These are phyloP conservation scores for Dromaius novaehollandiae DNA, from an alignment of 2,113 vertebrate species.

Conservation along the genomic window DNA sequence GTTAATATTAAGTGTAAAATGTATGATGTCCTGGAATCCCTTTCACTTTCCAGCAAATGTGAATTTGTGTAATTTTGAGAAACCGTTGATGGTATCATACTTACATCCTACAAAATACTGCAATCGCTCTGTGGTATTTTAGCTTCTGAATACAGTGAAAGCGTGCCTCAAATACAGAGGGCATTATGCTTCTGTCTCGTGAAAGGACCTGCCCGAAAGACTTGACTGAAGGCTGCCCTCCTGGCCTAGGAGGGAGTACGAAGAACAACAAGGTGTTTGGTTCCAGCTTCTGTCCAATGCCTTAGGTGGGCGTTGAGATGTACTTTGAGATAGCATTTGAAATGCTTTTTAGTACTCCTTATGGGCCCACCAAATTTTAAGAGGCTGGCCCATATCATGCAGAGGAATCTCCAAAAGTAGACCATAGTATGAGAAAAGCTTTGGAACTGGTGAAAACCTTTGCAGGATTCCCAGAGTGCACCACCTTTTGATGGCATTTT, in stretches of 20 bases:
- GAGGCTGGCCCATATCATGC: not conserved
- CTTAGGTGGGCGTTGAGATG: not conserved
- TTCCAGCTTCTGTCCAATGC: not conserved
- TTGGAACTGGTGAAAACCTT: no score
- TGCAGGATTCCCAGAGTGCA: not conserved
- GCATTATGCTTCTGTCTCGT: not conserved
- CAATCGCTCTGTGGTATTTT: conserved; percentile 52
- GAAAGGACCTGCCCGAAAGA: not conserved
- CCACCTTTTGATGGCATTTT: not conserved
- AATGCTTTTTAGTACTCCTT: not conserved
- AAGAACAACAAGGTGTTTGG: not conserved
- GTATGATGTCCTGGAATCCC: conserved; percentile 8
- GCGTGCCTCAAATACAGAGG: not conserved
- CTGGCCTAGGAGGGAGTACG: not conserved
- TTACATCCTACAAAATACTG: conserved; percentile 59
- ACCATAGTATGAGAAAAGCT: no score
- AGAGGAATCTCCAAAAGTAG: not conserved
- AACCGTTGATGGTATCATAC: conserved; percentile 52
- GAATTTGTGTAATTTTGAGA: conserved; percentile 60
- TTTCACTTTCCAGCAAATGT: conserved; percentile 39
- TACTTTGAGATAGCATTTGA: not conserved
- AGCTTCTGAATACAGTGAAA: conserved; percentile 36
- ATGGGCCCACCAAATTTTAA: not conserved
- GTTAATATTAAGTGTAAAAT: not conserved
- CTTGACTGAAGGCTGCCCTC: not conserved